These are phyloP conservation scores for Microcebus ravelobensis DNA, from an alignment of 2,113 vertebrate genomes.

Conservation along the genomic window DNA sequence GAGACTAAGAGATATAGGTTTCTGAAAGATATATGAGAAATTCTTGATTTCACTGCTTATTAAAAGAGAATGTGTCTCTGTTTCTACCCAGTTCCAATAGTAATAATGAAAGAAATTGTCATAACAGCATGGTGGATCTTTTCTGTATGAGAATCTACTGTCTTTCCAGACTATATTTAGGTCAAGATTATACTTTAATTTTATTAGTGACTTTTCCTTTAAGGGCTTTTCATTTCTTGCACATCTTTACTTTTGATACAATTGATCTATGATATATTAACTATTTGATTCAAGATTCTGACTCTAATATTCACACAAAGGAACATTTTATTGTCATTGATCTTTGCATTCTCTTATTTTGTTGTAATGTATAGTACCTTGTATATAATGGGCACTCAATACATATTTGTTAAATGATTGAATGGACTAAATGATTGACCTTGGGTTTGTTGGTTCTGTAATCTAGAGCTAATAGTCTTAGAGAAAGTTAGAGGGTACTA, in stretches of 20 bases:
- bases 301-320: neutral
- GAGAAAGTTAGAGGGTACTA: neutral
- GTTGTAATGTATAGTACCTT: neutral
- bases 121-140: neutral
- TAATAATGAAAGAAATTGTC: neutral
- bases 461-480: neutral
- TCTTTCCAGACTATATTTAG: neutral
- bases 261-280: neutral
- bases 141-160: neutral
- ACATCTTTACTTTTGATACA: neutral
- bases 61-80: neutral
- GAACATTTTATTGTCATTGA: neutral
- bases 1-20: neutral
- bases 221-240: neutral
- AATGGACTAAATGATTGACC: neutral
- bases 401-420: neutral
- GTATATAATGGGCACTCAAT: neutral
- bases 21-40: neutral
- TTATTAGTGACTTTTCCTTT: conserved; percentile 26
- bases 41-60: neutral
- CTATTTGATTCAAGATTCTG: neutral
- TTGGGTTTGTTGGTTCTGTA: neutral
- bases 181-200: neutral
- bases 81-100: neutral
- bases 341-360: neutral